Conservation (phyloP, 2,888 invertebrate genomes). For the Melinopterus prodromus region DNA sequence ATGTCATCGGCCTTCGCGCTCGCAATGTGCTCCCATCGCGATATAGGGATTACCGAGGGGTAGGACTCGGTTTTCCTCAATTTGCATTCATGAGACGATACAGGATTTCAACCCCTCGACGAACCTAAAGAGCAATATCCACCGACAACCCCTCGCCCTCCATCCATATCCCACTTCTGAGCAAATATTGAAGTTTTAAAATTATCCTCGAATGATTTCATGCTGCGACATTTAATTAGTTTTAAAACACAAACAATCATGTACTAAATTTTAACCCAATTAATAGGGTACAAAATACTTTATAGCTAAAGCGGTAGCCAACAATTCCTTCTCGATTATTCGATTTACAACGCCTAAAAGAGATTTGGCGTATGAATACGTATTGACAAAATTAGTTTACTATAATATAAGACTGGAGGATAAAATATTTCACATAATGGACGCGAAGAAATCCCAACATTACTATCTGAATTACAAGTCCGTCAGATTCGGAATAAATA, state of each 20-base stretch:
- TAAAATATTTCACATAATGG: too few relatives aligned
- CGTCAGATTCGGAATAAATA: too few relatives aligned
- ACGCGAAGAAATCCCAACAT: too few relatives aligned
- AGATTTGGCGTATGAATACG: too few relatives aligned
- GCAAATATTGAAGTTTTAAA: not conserved
- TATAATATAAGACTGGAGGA: too few relatives aligned
- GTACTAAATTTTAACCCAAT: too few relatives aligned
- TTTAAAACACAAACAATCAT: not conserved
- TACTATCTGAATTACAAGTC: too few relatives aligned
- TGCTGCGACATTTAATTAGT: not conserved
- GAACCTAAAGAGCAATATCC: not conserved
- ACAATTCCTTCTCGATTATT: too few relatives aligned
- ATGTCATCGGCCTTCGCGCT: not conserved
- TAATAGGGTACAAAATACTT: too few relatives aligned
- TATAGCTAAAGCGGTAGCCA: too few relatives aligned
- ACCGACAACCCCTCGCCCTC: not conserved
- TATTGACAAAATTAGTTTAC: too few relatives aligned
- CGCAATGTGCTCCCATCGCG: not conserved
- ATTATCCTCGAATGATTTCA: not conserved
- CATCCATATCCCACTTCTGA: not conserved
- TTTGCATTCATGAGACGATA: conserved; percentile 4
- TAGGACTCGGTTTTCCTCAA: not conserved
- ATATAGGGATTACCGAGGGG: not conserved
- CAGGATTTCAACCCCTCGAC: not conserved
- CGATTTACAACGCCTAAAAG: too few relatives aligned